Evolutionary conservation across 2,888 invertebrate species (phyloP), one percentile per base, ranked within the genome.

Genomic region (Clunio marinus): DNA sequence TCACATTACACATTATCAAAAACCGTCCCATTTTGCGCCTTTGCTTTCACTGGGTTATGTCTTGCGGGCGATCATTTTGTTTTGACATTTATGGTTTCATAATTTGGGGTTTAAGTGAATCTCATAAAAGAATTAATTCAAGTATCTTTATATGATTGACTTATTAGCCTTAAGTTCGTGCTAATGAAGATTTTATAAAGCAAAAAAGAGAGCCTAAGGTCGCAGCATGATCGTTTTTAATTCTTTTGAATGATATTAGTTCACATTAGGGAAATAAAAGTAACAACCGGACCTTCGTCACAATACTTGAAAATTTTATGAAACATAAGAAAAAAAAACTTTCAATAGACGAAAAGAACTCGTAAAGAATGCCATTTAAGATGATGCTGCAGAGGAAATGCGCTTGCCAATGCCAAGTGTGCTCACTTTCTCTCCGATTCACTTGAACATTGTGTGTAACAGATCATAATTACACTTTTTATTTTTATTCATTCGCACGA

Each of bases 331-430:
- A 57, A 57, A 57, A 57, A 65, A 55, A 66, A 66, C 51, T 55
- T 66, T 66, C 55, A 51, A 55, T 66, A 32, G 22, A 66, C 46
- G 55, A 66, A 66, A 28, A 66, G 66, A 66, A 66, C 63, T 41
- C 28, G 25, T 15, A 28, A 65, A 65, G 63, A 65, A 65, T 65
- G 41, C 46, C 46, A 45, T 46, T 63, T 41, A 46, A n/a, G 57
- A 57, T 57, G 57, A 57, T 57, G 57, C 4, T 27, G 66, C 35
- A 22, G 32, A 66, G 66, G 66, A 66, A 66, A 46, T 66, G 27
- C 66, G 51, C 66, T 66, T 35, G 51, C 8, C 25, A n/a, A n/a
- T n/a, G n/a, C 15, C 25, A 41, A 37, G 13, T 51, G 46, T 8
- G 46, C 37, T 15, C 66, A 51, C 57, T 57, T 57, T 57, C 57